phyloP scores from a whole-genome alignment of 2,797 vertebrate genomes.

The Naso thynnoides region DNA sequence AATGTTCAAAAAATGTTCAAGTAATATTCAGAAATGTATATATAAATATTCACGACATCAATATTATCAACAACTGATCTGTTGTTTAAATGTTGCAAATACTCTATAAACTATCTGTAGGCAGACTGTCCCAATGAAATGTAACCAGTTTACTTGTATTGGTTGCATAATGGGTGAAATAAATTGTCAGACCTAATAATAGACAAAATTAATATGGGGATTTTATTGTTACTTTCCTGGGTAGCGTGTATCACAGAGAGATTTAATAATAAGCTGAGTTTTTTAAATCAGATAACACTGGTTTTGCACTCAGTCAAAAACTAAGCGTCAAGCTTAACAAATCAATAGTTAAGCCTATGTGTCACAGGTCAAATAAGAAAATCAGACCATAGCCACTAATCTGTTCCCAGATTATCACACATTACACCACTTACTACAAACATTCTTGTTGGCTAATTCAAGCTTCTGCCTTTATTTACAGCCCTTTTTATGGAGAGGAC shows the following conservation, averaged over 20 bases:
- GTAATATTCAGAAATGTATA: no score
- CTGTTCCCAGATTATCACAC: conserved; percentile 23
- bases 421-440: background rate
- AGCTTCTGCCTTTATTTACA: conserved; percentile 73
- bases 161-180: no score
- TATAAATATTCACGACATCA: no score
- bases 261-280: background rate
- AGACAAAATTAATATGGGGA: background rate
- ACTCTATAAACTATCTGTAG: no score
- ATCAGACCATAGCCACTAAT: background rate
- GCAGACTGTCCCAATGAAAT: no score
- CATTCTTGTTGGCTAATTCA: conserved; percentile 3
- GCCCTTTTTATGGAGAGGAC: conserved; percentile 98
- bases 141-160: no score
- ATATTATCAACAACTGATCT: no score
- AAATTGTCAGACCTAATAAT: background rate
- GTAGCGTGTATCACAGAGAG: background rate
- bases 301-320: background rate
- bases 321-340: background rate
- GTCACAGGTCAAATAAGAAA: background rate
- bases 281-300: background rate
- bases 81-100: no score
- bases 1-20: no score
- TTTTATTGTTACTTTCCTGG: conserved; percentile 6
- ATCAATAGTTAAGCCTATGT: conserved; percentile 1